Evolutionary conservation across 2,113 vertebrate genomes (phyloP), one percentile per base, ranked within the genome.

Genomic region (Setophaga kirtlandii): DNA sequence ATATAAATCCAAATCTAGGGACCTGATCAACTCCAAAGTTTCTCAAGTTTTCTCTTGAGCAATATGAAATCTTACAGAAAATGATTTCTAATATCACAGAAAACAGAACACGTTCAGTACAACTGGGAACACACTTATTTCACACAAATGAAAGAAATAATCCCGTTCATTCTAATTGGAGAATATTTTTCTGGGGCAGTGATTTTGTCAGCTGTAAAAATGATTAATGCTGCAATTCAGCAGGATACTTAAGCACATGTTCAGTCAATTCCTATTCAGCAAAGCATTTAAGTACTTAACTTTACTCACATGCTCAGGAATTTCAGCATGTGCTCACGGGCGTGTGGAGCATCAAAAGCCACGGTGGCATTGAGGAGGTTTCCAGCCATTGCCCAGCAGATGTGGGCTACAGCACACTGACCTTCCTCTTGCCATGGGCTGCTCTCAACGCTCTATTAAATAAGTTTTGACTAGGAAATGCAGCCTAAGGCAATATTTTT

Each of bases 171-270:
- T 95, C 92, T 96, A 97, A 97, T 96, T 95, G 96, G 90, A 96
- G 95, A 95, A 97, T 97, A 96, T 97, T 97, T 97, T 97, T 97
- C 96, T 92, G 92, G 93, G 94, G 96, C 96, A 94, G 90, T 96
- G 96, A 96, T 97, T 97, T 94, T 97, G 94, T 95, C 90, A 94
- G 96, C 88, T 94, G 93, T 96, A 96, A 97, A 97, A 96, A 94
- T 97, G 96, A 96, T 96, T 97, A 97, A 97, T 95, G 80, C 88
- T 55, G 79, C 75, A 95, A 96, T 96, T 96, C 90, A 92, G 85
- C 76, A 60, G 90, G 96, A 96, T 96, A 93, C 96, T 97, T 96
- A 97, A 95, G 94, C 96, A 97, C 96, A 96, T 97, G 96, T 95
- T 97, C 96, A 96, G 96, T 96, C 94, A 89, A 96, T 97, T 95